These are phyloP conservation scores for Antennarius maculatus DNA, from an alignment of 2,797 vertebrate genomes.

Conservation along the genomic window DNA sequence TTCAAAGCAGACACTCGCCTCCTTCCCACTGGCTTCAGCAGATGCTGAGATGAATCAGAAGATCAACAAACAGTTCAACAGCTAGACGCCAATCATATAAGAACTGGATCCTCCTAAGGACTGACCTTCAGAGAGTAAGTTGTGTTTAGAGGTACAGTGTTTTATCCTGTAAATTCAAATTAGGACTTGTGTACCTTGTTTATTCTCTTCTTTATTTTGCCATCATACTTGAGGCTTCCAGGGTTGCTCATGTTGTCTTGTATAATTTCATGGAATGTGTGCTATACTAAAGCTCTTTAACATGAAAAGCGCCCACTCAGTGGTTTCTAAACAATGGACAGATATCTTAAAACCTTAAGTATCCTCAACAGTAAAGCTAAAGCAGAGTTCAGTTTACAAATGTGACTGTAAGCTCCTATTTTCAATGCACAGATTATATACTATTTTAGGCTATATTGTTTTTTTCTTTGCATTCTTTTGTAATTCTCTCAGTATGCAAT, in stretches of 20 bases:
- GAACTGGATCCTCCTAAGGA: constrained; percentile 52
- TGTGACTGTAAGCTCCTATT: neutral
- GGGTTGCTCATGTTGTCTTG: neutral
- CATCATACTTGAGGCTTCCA: neutral
- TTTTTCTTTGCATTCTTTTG: neutral
- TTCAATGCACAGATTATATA: constrained; percentile 25
- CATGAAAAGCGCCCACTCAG: neutral
- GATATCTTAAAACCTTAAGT: constrained; percentile 8
- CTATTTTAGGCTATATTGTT: constrained; percentile 14
- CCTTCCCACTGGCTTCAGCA: constrained; percentile 26
- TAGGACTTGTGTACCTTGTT: constrained; percentile 3
- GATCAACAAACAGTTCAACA: constrained; percentile 53
- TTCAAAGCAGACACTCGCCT: neutral
- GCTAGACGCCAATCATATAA: constrained; percentile 41
- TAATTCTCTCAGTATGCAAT: constrained; percentile 11
- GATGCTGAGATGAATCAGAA: constrained; percentile 56
- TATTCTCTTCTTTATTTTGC: constrained; percentile 19
- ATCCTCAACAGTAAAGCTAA: constrained; percentile 3
- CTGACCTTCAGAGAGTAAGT: constrained; percentile 19
- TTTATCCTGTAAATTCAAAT: constrained; percentile 35
- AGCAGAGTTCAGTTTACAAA: constrained; percentile 8
- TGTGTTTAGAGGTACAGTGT: constrained; percentile 19
- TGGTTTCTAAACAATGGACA: constrained; percentile 13
- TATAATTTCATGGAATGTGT: constrained; percentile 17
- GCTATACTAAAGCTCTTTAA: constrained; percentile 13